Evolutionary conservation across 2,797 vertebrate genomes (phyloP), one percentile per base, ranked within the genome.

Genomic region (Coilia nasus): DNA sequence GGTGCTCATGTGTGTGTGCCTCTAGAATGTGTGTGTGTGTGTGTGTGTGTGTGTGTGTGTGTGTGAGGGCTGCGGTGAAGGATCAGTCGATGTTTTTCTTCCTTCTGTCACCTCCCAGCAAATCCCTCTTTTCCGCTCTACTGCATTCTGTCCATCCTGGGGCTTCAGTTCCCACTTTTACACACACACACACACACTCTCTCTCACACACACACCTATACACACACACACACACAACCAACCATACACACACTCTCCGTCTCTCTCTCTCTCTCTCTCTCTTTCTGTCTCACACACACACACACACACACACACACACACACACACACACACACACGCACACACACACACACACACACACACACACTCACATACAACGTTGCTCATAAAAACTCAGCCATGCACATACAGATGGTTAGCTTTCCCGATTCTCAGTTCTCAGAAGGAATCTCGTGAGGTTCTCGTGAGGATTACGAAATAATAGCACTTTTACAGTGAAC

Each of bases 81-180:
- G 25, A 67, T 67, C 62, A 67, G 25, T 67, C 62, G 12, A 25
- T 67, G 62, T 67, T 28, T 64, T 64, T 67, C 23, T 67, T 25
- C 62, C 31, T 21, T 67, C 62, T 67, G 62, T 28, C 62, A 67
- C 62, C 62, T 67, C 62, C 25, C 64, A 35, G 28, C 64, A 71
- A 71, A 71, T 71, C 64, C 64, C 64, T 71, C 14, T 31, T 35
- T 71, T 71, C 64, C 14, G 64, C 64, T 71, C 28, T 31, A 12
- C 64, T 6, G 14, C 12, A 15, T n/a, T 71, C 64, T 28, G 25
- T 71, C 64, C n/a, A 23, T 67, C 62, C 62, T 35, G 64, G 28
- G 28, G 64, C 64, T 71, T 86, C 89, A 85, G 54, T 86, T 87
- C 19, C 12, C 25, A 71, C 25, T 31, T 25, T 11, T n/a, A 15